Evolutionary conservation across 2,113 vertebrate genomes (phyloP).

Genomic region (Solea senegalensis): DNA sequence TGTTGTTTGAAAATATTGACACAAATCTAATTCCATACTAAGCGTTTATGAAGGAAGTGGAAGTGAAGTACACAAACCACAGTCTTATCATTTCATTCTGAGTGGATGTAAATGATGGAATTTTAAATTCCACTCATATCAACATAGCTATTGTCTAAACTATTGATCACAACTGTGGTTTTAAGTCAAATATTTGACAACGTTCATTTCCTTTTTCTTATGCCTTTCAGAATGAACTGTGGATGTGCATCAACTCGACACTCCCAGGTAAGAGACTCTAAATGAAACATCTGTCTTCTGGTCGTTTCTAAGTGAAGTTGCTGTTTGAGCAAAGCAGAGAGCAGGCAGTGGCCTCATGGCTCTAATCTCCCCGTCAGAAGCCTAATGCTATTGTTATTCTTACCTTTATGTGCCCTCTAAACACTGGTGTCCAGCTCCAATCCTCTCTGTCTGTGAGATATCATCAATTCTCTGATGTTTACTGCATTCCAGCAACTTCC

Average conservation of each 20-base stretch:
- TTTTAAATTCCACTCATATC: too few species aligned
- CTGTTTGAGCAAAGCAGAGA: slow-evolving; percentile 7
- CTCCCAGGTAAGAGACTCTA: slow-evolving; percentile 88
- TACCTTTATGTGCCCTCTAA: slow-evolving; percentile 8
- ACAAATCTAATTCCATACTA: too few species aligned
- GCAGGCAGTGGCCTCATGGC: slow-evolving; percentile 26
- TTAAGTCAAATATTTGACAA: too few species aligned
- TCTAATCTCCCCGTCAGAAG: slow-evolving; percentile 26
- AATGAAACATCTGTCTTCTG: background rate
- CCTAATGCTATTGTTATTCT: slow-evolving; percentile 29
- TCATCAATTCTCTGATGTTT: slow-evolving; percentile 17
- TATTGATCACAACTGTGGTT: too few species aligned
- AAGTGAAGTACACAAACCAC: too few species aligned
- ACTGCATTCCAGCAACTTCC: slow-evolving; percentile 10
- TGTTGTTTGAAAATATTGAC: too few species aligned
- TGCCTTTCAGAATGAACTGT: slow-evolving; percentile 89
- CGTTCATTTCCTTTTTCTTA: background rate
- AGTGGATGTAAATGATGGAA: too few species aligned
- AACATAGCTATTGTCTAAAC: too few species aligned
- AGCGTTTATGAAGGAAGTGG: too few species aligned
- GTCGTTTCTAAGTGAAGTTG: background rate
- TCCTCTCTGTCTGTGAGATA: slow-evolving; percentile 2
- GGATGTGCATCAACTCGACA: slow-evolving; percentile 97
- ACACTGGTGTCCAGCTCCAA: background rate
- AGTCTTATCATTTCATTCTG: too few species aligned